Conservation (phyloP, 2,113 vertebrate species). For the Oxygymnocypris stewartii region DNA sequence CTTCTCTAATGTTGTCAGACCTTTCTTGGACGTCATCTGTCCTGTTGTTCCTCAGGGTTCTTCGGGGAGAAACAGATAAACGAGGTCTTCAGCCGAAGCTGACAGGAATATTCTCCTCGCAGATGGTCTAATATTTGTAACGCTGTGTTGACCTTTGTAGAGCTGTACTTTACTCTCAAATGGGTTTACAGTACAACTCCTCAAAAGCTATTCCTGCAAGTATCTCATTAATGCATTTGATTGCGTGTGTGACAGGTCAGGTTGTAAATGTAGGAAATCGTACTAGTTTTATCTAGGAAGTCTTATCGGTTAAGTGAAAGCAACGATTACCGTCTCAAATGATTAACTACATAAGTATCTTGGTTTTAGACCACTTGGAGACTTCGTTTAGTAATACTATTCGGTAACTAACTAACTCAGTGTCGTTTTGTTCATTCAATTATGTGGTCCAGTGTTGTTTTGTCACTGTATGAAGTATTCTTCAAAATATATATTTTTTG, state of each 20-base stretch:
- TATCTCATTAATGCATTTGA: slow-evolving; percentile 5
- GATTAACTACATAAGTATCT: slow-evolving; percentile 7
- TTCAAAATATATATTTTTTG: background rate
- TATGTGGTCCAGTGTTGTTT: background rate
- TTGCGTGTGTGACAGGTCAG: background rate
- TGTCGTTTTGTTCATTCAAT: background rate
- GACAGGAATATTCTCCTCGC: background rate
- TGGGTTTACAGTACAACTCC: background rate
- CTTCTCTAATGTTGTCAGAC: slow-evolving; percentile 69
- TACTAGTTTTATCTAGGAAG: background rate
- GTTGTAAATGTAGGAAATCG: slow-evolving; percentile 12
- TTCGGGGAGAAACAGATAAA: slow-evolving; percentile 51
- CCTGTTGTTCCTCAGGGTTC: slow-evolving; percentile 34
- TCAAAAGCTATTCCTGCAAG: slow-evolving; percentile 3
- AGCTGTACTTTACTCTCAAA: slow-evolving; percentile 45
- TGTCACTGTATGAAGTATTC: background rate
- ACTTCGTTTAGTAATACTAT: background rate
- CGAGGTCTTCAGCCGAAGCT: background rate
- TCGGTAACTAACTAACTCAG: no score
- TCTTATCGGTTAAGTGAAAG: background rate
- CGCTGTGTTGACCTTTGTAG: slow-evolving; percentile 39
- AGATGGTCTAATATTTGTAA: slow-evolving; percentile 40
- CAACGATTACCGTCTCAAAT: background rate
- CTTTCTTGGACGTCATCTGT: slow-evolving; percentile 37
- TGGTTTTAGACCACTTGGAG: background rate